Conservation (phyloP, 1,140 invertebrate genomes). For the Tetragonula clypearis region DNA sequence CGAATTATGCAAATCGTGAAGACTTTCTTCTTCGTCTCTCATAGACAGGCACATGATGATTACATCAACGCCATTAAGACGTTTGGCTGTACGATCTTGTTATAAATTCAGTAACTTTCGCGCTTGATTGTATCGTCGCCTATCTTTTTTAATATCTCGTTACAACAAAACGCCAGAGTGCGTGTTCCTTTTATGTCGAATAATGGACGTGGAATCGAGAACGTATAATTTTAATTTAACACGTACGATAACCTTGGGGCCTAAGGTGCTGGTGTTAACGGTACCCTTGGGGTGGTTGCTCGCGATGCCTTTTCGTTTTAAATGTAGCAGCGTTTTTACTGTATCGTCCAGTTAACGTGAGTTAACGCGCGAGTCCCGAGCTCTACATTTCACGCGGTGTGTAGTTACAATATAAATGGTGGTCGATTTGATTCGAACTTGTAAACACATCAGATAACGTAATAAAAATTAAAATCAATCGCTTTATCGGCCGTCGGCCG, state of each 20-base stretch:
- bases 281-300: neutral
- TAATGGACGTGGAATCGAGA: neutral
- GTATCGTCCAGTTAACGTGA: neutral
- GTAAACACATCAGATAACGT: neutral
- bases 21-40: slow-evolving; percentile 14
- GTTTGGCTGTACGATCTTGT: slow-evolving; percentile 31
- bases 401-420: neutral
- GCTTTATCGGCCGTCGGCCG: neutral
- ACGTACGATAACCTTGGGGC: neutral
- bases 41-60: neutral
- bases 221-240: neutral
- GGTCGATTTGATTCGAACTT: neutral
- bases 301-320: neutral
- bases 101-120: slow-evolving; percentile 63
- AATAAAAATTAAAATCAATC: slow-evolving; percentile 6
- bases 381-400: neutral
- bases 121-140: slow-evolving; percentile 11
- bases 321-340: neutral
- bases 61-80: slow-evolving; percentile 34
- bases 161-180: neutral
- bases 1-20: slow-evolving; percentile 33
- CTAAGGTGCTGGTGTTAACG: neutral
- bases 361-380: neutral
- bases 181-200: neutral
- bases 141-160: neutral